phyloP scores from a whole-genome alignment of 2,113 vertebrate genomes.

The Hippolais icterina region DNA sequence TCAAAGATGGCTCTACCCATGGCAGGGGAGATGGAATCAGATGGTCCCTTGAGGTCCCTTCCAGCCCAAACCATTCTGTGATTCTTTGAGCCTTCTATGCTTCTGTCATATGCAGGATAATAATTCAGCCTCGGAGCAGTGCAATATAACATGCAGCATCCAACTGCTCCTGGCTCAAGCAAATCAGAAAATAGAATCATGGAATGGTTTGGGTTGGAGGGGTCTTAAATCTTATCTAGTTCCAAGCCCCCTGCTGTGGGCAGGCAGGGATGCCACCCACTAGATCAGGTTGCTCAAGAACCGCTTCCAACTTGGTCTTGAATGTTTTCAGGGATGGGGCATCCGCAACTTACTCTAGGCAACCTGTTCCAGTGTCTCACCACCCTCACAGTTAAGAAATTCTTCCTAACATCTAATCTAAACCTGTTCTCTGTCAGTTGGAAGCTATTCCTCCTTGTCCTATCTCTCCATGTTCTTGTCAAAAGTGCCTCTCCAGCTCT shows the following conservation, averaged over 20 bases:
- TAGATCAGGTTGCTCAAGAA: background rate
- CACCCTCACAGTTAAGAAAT: background rate
- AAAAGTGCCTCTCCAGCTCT: background rate
- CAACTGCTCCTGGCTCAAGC: background rate
- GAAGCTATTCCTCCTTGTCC: background rate
- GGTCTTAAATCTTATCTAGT: background rate
- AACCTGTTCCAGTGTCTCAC: background rate
- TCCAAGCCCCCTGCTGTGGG: background rate
- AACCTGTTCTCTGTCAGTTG: background rate
- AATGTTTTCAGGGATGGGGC: background rate
- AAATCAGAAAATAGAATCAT: background rate
- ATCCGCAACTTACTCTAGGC: background rate
- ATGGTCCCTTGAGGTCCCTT: no score
- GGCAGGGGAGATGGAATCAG: background rate
- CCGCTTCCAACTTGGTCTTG: background rate
- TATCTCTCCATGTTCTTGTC: background rate
- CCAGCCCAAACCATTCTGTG: background rate
- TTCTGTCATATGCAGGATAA: background rate
- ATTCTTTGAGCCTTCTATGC: background rate
- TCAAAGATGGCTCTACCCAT: background rate
- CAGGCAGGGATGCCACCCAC: background rate
- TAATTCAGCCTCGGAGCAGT: background rate
- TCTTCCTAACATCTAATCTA: background rate
- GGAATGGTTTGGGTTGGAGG: background rate
- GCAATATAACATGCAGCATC: accelerated